These are phyloP conservation scores for Cephonodes hylas DNA, from an alignment of 2,888 invertebrate species.

Conservation along the genomic window DNA sequence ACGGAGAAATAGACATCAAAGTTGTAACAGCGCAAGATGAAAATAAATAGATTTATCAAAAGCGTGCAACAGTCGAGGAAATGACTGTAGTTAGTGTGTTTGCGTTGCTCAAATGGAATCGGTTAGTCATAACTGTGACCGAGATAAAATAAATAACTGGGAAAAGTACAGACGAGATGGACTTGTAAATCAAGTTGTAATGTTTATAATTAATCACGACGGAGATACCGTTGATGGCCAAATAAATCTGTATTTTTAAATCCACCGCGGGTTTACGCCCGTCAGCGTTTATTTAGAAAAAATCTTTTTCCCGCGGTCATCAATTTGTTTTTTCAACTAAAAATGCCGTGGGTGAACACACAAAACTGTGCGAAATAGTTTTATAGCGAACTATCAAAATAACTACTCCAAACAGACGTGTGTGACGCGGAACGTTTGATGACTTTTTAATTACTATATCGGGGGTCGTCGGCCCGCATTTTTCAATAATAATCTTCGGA, in stretches of 20 bases:
- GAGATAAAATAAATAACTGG: slow-evolving; percentile 15
- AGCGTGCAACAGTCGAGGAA: slow-evolving; percentile 19
- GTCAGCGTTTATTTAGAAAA: slow-evolving; percentile 21
- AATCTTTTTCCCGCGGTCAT: slow-evolving; percentile 22
- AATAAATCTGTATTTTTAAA: neutral
- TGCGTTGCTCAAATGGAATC: slow-evolving; percentile 19
- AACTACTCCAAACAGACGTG: slow-evolving; percentile 44
- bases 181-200: slow-evolving; percentile 9
- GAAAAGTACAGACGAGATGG: slow-evolving; percentile 8
- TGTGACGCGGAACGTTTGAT: slow-evolving; percentile 49
- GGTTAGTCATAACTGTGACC: slow-evolving; percentile 18
- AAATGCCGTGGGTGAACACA: slow-evolving; percentile 31
- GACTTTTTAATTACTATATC: slow-evolving; percentile 58
- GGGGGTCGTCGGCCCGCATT: slow-evolving; percentile 33
- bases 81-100: slow-evolving; percentile 17
- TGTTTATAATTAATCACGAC: slow-evolving; percentile 14
- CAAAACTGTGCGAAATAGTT: slow-evolving; percentile 46
- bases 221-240: slow-evolving; percentile 1
- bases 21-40: slow-evolving; percentile 1
- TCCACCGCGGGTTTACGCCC: slow-evolving; percentile 7
- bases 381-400: slow-evolving; percentile 47
- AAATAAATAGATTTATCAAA: slow-evolving; percentile 15
- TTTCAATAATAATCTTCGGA: neutral
- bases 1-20: slow-evolving; percentile 15
- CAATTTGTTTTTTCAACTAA: slow-evolving; percentile 33